These are phyloP conservation scores for Glyptemys insculpta DNA, from an alignment of 2,797 vertebrate genomes.

Conservation along the genomic window DNA sequence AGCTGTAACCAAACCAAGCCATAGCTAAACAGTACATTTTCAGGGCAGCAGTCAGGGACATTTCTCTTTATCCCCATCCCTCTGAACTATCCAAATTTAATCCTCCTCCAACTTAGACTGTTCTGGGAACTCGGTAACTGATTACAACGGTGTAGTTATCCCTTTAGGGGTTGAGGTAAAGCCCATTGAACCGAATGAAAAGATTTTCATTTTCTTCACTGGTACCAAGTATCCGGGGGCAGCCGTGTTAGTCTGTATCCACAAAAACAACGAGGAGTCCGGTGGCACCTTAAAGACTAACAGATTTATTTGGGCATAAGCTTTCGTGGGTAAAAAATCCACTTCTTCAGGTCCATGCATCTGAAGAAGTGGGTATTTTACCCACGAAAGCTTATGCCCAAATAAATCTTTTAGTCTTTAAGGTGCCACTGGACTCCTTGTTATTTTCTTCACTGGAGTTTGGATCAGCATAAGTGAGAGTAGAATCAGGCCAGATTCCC, in stretches of 20 bases:
- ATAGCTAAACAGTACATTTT: fast-evolving
- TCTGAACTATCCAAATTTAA: constrained; percentile 14
- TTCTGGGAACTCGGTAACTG: not conserved
- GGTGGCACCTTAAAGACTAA: too few species aligned
- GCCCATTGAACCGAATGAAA: not conserved
- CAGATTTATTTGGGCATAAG: too few species aligned
- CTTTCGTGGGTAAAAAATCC: too few species aligned
- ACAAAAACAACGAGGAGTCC: too few species aligned
- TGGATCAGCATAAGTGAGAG: not conserved
- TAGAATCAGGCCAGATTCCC: not conserved
- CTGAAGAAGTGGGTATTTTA: too few species aligned
- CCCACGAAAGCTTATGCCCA: too few species aligned
- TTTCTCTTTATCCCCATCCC: not conserved
- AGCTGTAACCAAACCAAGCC: not conserved
- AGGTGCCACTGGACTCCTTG: too few species aligned
- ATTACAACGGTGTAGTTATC: not conserved
- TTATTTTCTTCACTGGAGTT: not conserved
- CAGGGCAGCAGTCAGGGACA: not conserved
- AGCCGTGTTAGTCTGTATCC: too few species aligned
- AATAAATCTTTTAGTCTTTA: too few species aligned
- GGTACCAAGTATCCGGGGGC: too few species aligned
- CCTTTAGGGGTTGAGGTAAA: too few species aligned
- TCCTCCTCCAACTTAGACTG: not conserved
- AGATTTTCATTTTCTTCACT: not conserved
- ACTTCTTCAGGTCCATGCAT: too few species aligned